phyloP scores from a whole-genome alignment of 2,888 invertebrate genomes.

The Sarcophaga rosellei region DNA sequence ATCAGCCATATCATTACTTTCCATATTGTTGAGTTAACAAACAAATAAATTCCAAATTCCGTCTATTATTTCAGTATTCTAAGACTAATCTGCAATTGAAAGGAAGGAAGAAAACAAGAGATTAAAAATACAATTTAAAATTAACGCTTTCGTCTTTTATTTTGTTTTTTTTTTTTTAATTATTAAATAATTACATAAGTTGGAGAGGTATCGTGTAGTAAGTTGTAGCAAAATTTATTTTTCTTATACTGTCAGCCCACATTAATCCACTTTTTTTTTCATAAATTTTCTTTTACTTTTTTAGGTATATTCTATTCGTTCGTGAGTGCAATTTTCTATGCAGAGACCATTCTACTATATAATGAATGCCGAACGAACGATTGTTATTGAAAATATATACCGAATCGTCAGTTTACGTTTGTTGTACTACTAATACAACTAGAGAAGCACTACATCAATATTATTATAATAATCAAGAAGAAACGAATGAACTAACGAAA shows the following conservation, averaged over 20 bases:
- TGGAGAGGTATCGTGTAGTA: slow-evolving; percentile 33
- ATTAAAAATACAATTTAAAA: slow-evolving; percentile 19
- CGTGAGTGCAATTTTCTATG: slow-evolving; percentile 55
- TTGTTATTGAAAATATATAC: slow-evolving; percentile 28
- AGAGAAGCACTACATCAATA: slow-evolving; percentile 27
- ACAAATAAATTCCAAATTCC: slow-evolving; percentile 3
- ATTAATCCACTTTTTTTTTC: slow-evolving; percentile 46
- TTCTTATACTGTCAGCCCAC: slow-evolving; percentile 53
- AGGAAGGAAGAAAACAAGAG: background rate
- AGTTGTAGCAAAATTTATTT: slow-evolving; percentile 29
- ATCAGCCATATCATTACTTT: slow-evolving; percentile 28
- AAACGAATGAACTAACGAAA: slow-evolving; percentile 28
- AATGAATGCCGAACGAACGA: slow-evolving; percentile 55
- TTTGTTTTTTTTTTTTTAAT: background rate
- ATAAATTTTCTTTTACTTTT: slow-evolving; percentile 22
- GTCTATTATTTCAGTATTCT: background rate
- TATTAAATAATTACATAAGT: slow-evolving; percentile 63
- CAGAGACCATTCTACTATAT: slow-evolving; percentile 50
- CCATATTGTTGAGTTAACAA: slow-evolving; percentile 42
- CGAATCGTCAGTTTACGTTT: slow-evolving; percentile 49
- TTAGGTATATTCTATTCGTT: slow-evolving; percentile 25
- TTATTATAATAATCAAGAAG: slow-evolving; percentile 50
- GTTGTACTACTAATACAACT: slow-evolving; percentile 31
- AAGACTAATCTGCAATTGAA: slow-evolving; percentile 41
- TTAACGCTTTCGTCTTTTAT: background rate